Evolutionary conservation across 2,113 vertebrate genomes (phyloP).

Genomic region (Hypanus sabinus): DNA sequence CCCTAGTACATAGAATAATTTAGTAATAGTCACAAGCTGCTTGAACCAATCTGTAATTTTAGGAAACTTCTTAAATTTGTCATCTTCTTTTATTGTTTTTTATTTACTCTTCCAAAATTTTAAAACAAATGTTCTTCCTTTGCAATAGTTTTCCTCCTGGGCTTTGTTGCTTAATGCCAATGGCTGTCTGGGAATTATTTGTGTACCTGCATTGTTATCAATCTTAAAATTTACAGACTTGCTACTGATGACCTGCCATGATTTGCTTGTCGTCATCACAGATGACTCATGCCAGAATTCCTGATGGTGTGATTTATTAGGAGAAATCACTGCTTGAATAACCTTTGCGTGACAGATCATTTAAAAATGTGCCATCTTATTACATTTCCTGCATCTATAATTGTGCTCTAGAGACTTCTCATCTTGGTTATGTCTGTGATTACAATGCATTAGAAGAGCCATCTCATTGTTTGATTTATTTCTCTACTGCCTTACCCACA

Average conservation of each 20-base stretch:
- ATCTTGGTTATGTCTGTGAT: not conserved
- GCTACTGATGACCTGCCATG: not conserved
- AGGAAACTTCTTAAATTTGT: not conserved
- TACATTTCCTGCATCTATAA: conserved; percentile 3
- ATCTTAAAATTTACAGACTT: not conserved
- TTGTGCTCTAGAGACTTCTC: not conserved
- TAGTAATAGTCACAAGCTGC: not conserved
- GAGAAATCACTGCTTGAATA: not conserved
- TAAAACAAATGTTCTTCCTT: not conserved
- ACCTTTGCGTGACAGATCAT: conserved; percentile 24
- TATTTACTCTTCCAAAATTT: not conserved
- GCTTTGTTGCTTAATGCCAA: not conserved
- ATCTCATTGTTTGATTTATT: not conserved
- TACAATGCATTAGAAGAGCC: not conserved
- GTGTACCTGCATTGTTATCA: not conserved
- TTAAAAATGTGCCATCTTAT: conserved; percentile 3
- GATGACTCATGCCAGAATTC: not conserved
- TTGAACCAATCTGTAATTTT: not conserved
- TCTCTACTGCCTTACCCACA: not conserved
- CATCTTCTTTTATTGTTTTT: not conserved
- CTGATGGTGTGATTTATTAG: conserved; percentile 11
- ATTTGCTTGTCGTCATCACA: not conserved
- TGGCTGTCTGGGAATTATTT: not conserved
- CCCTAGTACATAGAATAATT: not conserved
- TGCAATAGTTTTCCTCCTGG: not conserved